Conservation (phyloP, 2,113 vertebrate species). For the Clarias magur region DNA sequence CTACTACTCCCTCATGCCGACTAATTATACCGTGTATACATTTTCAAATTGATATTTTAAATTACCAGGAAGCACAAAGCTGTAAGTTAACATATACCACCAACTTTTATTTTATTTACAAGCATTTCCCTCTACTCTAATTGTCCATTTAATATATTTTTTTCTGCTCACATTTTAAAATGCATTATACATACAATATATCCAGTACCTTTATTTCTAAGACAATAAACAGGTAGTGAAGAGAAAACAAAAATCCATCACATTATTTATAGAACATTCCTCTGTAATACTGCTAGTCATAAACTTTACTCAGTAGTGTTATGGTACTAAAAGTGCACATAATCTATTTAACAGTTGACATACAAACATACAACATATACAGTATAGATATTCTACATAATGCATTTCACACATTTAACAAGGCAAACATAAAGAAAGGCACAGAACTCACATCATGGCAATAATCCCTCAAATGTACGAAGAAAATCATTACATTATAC, state of each 20-base stretch:
- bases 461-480: slow-evolving; percentile 61
- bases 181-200: slow-evolving; percentile 52
- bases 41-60: not conserved
- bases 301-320: slow-evolving; percentile 88
- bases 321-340: slow-evolving; percentile 81
- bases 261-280: slow-evolving; percentile 75
- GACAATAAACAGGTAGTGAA: slow-evolving; percentile 56
- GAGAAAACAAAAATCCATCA: slow-evolving; percentile 61
- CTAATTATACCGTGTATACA: too few species aligned
- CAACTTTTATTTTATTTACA: slow-evolving; percentile 87
- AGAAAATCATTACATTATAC: not conserved
- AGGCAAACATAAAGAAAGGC: slow-evolving; percentile 91
- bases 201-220: slow-evolving; percentile 63
- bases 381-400: slow-evolving; percentile 74
- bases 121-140: slow-evolving; percentile 79
- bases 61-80: slow-evolving; percentile 13
- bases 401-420: slow-evolving; percentile 90
- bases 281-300: slow-evolving; percentile 77
- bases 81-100: slow-evolving; percentile 63
- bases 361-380: slow-evolving; percentile 72
- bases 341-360: slow-evolving; percentile 76
- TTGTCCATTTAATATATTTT: slow-evolving; percentile 55
- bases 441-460: slow-evolving; percentile 85
- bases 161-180: slow-evolving; percentile 67
- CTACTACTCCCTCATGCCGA: too few species aligned